A percentile compares a stretch with the other conserved stretches of the same genome.
Conservation (phyloP, 2,113 vertebrate genomes). For the Tyrannus savana region DNA sequence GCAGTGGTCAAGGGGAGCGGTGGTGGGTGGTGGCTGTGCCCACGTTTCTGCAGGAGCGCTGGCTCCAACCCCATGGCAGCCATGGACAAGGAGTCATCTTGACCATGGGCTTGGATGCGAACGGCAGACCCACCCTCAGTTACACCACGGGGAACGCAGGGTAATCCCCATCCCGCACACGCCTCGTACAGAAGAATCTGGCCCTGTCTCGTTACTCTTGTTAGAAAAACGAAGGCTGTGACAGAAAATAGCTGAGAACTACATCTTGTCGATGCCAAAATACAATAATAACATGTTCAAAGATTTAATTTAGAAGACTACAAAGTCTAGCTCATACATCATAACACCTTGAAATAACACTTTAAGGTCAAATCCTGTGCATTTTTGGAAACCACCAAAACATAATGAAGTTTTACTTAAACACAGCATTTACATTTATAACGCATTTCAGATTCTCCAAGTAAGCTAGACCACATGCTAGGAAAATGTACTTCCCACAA, state of each 20-base stretch:
- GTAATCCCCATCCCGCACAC: conserved; percentile 10
- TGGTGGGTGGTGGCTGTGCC: background rate
- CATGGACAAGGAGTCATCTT: accelerated
- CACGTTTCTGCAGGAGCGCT: background rate
- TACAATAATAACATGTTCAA: conserved; percentile 71
- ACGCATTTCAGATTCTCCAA: conserved; percentile 57
- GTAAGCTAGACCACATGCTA: conserved; percentile 50
- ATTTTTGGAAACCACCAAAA: conserved; percentile 63
- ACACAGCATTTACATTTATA: conserved; percentile 67
- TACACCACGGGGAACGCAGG: background rate
- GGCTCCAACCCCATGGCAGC: background rate
- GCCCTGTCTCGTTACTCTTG: conserved; percentile 32
- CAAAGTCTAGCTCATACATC: conserved; percentile 66
- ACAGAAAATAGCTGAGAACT: conserved; percentile 64
- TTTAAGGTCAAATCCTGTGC: conserved; percentile 53
- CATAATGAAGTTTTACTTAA: conserved; percentile 65
- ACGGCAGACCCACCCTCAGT: background rate
- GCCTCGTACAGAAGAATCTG: conserved; percentile 47
- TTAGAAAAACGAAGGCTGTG: conserved; percentile 55
- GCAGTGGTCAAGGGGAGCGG: background rate
- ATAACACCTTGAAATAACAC: conserved; percentile 60
- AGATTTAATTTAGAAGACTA: conserved; percentile 73
- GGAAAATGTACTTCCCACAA: conserved; percentile 58
- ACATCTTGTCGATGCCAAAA: conserved; percentile 65
- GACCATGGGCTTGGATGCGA: background rate